Evolutionary conservation across 2,797 vertebrate species (phyloP).

Genomic region (Karalla daura): DNA sequence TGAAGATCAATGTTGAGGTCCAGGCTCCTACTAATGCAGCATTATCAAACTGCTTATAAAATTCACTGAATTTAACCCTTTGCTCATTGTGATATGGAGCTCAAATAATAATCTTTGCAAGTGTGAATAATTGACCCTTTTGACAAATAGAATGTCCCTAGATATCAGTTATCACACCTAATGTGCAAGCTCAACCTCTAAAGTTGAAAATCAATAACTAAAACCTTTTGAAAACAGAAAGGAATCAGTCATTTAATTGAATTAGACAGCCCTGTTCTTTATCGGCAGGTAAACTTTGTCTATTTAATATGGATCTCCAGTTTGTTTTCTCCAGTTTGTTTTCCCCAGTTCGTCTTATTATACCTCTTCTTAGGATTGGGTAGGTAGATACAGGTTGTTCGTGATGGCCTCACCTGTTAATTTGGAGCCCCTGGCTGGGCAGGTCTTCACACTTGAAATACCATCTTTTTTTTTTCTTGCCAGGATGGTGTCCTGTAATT

Average conservation of each 20-base stretch:
- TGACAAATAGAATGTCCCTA: conserved; percentile 18
- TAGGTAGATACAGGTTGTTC: neutral
- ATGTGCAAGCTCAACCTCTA: neutral
- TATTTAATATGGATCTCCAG: neutral
- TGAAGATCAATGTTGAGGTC: conserved; percentile 11
- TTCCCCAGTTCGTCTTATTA: neutral
- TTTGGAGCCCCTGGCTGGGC: neutral
- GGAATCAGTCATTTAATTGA: too few relatives aligned
- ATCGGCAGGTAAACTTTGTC: neutral
- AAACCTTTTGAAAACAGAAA: too few relatives aligned
- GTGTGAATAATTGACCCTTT: conserved; percentile 33
- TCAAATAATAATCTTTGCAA: conserved; percentile 45
- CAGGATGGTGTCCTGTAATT: neutral
- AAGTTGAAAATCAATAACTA: too few relatives aligned
- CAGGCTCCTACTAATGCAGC: conserved; percentile 1
- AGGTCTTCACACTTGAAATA: neutral
- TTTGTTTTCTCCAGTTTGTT: neutral
- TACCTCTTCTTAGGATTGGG: neutral
- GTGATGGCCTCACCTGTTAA: neutral
- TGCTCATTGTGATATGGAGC: conserved; percentile 31
- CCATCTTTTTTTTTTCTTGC: neutral
- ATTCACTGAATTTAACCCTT: conserved; percentile 21
- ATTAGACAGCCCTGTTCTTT: neutral
- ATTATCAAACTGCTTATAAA: conserved; percentile 20
- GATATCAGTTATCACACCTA: neutral